Conservation (phyloP, 1,140 invertebrate species). For the Druon quercuslanigerum region DNA sequence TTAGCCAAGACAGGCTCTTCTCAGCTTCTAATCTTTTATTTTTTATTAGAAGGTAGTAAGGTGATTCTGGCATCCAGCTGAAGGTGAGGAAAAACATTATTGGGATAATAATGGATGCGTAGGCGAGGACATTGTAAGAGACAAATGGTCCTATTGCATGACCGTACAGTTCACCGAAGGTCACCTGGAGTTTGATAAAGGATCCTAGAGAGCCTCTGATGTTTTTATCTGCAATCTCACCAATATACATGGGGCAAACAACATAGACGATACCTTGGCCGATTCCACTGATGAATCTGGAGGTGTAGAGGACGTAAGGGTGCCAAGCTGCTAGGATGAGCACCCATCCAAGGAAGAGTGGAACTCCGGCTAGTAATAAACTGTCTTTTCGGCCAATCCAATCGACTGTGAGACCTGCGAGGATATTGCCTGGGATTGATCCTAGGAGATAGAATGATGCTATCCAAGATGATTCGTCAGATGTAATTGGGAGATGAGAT, state of each 20-base stretch:
- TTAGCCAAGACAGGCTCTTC: constrained; percentile 71
- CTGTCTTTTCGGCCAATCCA: constrained; percentile 76
- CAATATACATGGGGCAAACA: constrained; percentile 81
- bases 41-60: constrained; percentile 68
- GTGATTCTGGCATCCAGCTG: constrained; percentile 85
- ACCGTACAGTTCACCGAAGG: constrained; percentile 79
- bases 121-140: constrained; percentile 74
- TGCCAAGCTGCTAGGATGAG: constrained; percentile 67
- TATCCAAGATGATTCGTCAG: constrained; percentile 76
- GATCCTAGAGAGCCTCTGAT: constrained; percentile 82
- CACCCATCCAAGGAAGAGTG: constrained; percentile 75
- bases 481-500: constrained; percentile 63
- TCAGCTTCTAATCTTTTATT: constrained; percentile 65
- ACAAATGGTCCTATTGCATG: constrained; percentile 77
- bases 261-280: constrained; percentile 74
- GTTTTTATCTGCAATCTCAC: constrained; percentile 82
- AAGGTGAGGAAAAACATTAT: constrained; percentile 80
- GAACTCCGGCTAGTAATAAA: constrained; percentile 71
- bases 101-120: constrained; percentile 73
- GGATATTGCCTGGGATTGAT: constrained; percentile 71
- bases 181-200: constrained; percentile 82
- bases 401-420: constrained; percentile 77
- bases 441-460: constrained; percentile 76
- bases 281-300: constrained; percentile 77
- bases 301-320: constrained; percentile 68